Evolutionary conservation across 2,888 invertebrate genomes (phyloP).

Genomic region (Electrophaes corylata): DNA sequence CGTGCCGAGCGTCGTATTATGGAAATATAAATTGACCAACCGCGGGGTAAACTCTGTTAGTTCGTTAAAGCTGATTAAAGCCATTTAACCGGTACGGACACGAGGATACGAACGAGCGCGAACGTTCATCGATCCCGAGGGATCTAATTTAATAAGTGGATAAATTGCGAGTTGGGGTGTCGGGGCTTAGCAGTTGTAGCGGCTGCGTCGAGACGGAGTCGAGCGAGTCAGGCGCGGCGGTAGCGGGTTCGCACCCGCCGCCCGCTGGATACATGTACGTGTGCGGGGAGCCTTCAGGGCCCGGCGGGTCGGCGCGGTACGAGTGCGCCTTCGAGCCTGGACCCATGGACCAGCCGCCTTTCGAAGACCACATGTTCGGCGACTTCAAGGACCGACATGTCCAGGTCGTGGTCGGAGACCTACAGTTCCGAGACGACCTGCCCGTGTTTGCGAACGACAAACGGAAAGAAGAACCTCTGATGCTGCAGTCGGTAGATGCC

Average conservation of each 20-base stretch:
- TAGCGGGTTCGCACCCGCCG: conserved; percentile 78
- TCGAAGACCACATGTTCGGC: conserved; percentile 92
- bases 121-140: conserved; percentile 77
- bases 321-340: conserved; percentile 74
- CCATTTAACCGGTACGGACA: conserved; percentile 82
- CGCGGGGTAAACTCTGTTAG: conserved; percentile 83
- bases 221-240: conserved; percentile 76
- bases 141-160: conserved; percentile 71
- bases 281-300: conserved; percentile 64
- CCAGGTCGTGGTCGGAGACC: conserved; percentile 78
- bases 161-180: conserved; percentile 56
- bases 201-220: conserved; percentile 72
- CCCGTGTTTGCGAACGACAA: conserved; percentile 69
- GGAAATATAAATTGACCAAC: conserved; percentile 85
- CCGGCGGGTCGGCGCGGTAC: conserved; percentile 61
- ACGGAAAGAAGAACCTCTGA: conserved; percentile 73
- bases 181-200: conserved; percentile 48
- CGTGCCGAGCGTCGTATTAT: conserved; percentile 68
- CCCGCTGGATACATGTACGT: conserved; percentile 80
- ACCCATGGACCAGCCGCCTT: conserved; percentile 88
- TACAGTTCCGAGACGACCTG: conserved; percentile 79
- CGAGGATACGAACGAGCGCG: conserved; percentile 79
- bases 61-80: conserved; percentile 85
- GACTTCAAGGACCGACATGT: conserved; percentile 87
- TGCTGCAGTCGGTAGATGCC: conserved; percentile 68